Percentiles rank a stretch among this genome's conserved stretches.
phyloP scores from a whole-genome alignment of 2,113 vertebrate genomes.

The Propithecus coquereli region DNA sequence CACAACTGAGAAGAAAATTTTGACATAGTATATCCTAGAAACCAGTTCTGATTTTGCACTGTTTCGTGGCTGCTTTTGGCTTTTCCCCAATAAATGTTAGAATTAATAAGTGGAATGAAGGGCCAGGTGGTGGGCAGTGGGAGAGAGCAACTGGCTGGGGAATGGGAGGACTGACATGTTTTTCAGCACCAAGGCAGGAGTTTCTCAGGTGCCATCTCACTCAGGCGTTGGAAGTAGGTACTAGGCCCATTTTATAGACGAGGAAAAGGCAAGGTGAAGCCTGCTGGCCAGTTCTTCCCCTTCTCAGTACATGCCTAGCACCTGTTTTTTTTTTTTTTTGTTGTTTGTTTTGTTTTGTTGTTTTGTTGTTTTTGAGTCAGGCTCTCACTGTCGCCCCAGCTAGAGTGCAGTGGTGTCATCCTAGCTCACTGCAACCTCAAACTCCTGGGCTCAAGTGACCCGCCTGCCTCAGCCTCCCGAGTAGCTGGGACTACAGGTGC shows the following conservation, averaged over 20 bases:
- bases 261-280: not conserved
- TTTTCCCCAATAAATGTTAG: not conserved
- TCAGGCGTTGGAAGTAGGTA: fast-evolving
- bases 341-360: no score
- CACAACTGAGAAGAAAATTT: not conserved
- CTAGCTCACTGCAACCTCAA: no score
- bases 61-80: not conserved
- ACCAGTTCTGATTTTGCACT: not conserved
- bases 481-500: no score
- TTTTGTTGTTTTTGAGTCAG: no score
- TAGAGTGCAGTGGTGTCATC: no score
- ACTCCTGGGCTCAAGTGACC: no score
- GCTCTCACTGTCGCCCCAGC: no score
- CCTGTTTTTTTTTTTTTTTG: not conserved
- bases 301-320: fast-evolving
- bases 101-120: not conserved
- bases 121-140: not conserved
- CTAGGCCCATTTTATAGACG: not conserved
- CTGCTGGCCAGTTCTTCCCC: fast-evolving
- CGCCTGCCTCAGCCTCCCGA: no score
- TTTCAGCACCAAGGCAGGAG: not conserved
- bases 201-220: not conserved
- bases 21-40: not conserved
- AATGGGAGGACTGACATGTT: not conserved
- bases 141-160: not conserved